Percentiles rank a stretch among this genome's conserved stretches.
Evolutionary conservation across 2,888 invertebrate genomes (phyloP).

Genomic region (Bombylius discolor): DNA sequence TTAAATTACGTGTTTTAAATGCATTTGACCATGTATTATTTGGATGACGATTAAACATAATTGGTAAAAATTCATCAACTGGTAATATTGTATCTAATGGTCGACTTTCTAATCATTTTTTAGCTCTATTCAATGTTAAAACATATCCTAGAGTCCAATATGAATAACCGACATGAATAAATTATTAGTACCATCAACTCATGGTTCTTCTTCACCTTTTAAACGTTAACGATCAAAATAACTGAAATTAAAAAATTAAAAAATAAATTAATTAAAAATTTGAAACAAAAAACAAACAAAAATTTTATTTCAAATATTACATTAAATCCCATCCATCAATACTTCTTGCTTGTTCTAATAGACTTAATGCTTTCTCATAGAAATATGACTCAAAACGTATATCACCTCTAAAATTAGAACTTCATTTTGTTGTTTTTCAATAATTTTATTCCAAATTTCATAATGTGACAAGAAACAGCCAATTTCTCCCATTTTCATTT

Average conservation of each 20-base stretch:
- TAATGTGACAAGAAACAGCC: constrained; percentile 97
- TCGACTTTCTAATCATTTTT: constrained; percentile 59
- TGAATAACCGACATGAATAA: constrained; percentile 74
- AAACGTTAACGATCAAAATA: constrained; percentile 91
- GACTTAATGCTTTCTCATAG: constrained; percentile 25
- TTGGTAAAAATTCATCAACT: constrained; percentile 93
- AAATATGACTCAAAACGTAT: constrained; percentile 85
- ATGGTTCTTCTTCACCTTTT: constrained; percentile 54
- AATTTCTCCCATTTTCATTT: constrained; percentile 93
- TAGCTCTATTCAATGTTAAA: constrained; percentile 64
- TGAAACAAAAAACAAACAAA: neutral
- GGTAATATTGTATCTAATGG: constrained; percentile 80
- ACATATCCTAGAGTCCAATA: constrained; percentile 97
- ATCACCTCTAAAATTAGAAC: constrained; percentile 84
- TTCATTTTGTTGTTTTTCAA: constrained; percentile 38
- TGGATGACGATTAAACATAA: constrained; percentile 85
- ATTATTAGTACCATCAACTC: constrained; percentile 51
- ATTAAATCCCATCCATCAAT: constrained; percentile 73
- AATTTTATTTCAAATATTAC: constrained; percentile 36
- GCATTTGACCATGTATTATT: constrained; percentile 64
- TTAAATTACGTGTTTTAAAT: constrained; percentile 62
- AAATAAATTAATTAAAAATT: neutral
- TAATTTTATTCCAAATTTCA: constrained; percentile 64
- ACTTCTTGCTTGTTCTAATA: constrained; percentile 37
- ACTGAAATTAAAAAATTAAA: constrained; percentile 35